phyloP scores from a whole-genome alignment of 2,888 invertebrate genomes.

The Ethmia dodecea region DNA sequence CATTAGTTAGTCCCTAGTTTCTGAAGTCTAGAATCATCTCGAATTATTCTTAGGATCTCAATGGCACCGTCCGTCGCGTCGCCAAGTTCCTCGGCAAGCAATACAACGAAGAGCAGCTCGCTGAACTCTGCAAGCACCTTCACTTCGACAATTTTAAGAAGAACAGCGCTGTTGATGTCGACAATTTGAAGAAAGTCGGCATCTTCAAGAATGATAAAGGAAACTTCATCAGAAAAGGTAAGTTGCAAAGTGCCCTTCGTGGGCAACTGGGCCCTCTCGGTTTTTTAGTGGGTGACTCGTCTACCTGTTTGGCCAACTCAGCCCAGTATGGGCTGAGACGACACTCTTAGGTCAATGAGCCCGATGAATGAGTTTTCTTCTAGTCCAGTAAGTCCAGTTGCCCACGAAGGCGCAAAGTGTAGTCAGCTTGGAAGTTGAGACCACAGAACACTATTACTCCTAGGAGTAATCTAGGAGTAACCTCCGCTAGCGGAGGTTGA shows the following conservation, averaged over 20 bases:
- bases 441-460: too few species aligned
- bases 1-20: too few species aligned
- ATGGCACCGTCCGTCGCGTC: conserved; percentile 61
- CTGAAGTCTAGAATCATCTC: too few species aligned
- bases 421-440: background rate
- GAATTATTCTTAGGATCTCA: conserved; percentile 80
- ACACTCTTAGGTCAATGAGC: too few species aligned
- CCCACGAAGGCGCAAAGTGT: background rate
- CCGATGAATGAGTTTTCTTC: background rate
- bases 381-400: background rate
- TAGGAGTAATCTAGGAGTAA: too few species aligned
- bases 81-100: conserved; percentile 74
- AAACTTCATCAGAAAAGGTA: conserved; percentile 78
- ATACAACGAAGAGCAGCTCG: conserved; percentile 68
- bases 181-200: conserved; percentile 66
- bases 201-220: conserved; percentile 63
- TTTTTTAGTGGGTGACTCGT: background rate
- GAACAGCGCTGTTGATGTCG: conserved; percentile 84
- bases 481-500: too few species aligned
- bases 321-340: too few species aligned
- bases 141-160: conserved; percentile 85
- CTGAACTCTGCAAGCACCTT: conserved; percentile 79
- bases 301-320: background rate
- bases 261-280: background rate
- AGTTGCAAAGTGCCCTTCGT: conserved; percentile 21